Conservation (phyloP, 2,797 vertebrate species). For the Alectoris magna region DNA sequence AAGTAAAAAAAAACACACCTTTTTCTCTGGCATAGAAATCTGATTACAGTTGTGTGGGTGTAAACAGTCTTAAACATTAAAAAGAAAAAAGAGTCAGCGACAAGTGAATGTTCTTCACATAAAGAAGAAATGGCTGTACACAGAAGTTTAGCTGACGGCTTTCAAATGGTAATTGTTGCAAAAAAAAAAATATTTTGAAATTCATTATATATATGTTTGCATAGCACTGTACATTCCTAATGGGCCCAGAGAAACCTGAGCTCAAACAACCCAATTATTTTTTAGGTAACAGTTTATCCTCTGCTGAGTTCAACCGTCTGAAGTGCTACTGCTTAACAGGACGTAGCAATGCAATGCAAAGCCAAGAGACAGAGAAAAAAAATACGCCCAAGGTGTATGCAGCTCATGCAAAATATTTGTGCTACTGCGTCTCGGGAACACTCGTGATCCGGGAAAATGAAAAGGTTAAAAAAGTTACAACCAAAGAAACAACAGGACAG, state of each 20-base stretch:
- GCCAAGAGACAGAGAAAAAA: conserved; percentile 10
- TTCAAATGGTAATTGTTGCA: background rate
- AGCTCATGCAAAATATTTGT: conserved; percentile 46
- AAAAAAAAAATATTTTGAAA: background rate
- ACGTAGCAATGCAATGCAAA: background rate
- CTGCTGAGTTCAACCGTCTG: background rate
- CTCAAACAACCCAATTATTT: background rate
- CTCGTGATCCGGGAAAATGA: conserved; percentile 41
- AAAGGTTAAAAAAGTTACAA: conserved; percentile 64
- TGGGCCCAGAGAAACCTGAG: background rate
- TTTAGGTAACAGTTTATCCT: background rate
- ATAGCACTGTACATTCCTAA: background rate
- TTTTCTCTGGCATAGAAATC: background rate
- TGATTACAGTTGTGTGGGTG: background rate
- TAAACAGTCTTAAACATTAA: background rate
- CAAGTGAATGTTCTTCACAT: background rate
- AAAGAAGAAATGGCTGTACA: background rate
- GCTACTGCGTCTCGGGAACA: background rate
- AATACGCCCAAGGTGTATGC: background rate
- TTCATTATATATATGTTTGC: background rate
- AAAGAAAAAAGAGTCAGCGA: background rate
- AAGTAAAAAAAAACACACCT: background rate
- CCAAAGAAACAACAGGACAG: conserved; percentile 77
- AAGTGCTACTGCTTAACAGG: background rate
- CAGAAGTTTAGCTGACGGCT: background rate